Percentiles rank a stretch among this genome's conserved stretches.
Evolutionary conservation across 2,888 invertebrate genomes (phyloP).

Genomic region (Pocota personata): DNA sequence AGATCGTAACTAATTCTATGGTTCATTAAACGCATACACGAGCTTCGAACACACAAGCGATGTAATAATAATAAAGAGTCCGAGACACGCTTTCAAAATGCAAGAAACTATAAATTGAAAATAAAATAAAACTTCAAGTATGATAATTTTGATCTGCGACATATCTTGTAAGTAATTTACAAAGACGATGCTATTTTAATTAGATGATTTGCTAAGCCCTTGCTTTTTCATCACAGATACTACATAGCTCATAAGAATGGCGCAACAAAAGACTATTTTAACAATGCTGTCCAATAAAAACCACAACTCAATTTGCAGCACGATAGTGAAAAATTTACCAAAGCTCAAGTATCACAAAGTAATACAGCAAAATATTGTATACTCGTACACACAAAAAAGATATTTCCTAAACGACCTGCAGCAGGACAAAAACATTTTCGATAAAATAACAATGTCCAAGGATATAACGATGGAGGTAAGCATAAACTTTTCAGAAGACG

Average conservation of each 20-base stretch:
- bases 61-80: too few relatives aligned
- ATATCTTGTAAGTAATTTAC: too few relatives aligned
- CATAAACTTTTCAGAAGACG: constrained; percentile 43
- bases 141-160: too few relatives aligned
- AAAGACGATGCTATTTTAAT: too few relatives aligned
- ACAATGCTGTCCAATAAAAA: constrained; percentile 28
- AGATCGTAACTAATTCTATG: too few relatives aligned
- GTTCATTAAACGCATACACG: too few relatives aligned
- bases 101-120: too few relatives aligned
- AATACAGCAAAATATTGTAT: constrained; percentile 44
- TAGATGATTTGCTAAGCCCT: too few relatives aligned
- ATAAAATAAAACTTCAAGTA: too few relatives aligned
- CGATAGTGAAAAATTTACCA: constrained; percentile 55
- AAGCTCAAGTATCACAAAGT: constrained; percentile 46
- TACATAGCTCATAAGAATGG: background rate
- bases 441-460: constrained; percentile 66
- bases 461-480: constrained; percentile 15
- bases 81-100: too few relatives aligned
- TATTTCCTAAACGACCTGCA: constrained; percentile 30
- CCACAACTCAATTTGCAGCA: constrained; percentile 53
- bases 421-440: constrained; percentile 52
- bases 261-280: background rate
- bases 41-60: too few relatives aligned
- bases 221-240: background rate
- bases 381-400: background rate